Evolutionary conservation across 2,113 vertebrate species (phyloP), one percentile per base, ranked within the genome.

Genomic region (Podocnemis expansa): DNA sequence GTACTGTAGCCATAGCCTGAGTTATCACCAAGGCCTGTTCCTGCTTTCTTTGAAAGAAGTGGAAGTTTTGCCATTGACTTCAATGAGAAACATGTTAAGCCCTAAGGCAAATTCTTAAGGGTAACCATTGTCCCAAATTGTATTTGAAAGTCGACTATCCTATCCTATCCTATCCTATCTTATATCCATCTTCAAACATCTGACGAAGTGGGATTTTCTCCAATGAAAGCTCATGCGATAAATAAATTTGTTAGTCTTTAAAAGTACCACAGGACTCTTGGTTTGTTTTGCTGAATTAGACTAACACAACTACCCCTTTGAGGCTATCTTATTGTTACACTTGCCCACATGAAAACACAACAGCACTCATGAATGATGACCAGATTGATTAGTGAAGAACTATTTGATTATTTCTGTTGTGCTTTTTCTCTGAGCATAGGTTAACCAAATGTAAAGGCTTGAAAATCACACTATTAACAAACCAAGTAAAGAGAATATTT

Each of bases 341-440:
- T 38, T 5, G 41, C 58, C 92, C 82, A 80, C 82, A 43, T 29
- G 80, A 78, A 83, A 82, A 92, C 49, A 84, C 92, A 25, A 41
- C 86, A 89, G 58, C 45, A 83, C 82, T 94, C 83, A 91, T 90
- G 73, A 75, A 47, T 89, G 87, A 95, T 92, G n/a, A n/a, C n/a
- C 94, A 94, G 96, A 96, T 96, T 95, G 96, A 94, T 97, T 96
- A 96, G 87, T 91, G 89, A 96, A 95, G 78, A 92, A 85, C 89
- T 83, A 88, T 92, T 96, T 87, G 94, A 92, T 83, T 96, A 29
- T 92, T 91, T 94, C 93, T 94, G 80, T 55, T 45, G 25, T 34
- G 49, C 31, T 86, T 95, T 95, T 90, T 93, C 83, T 95, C 87
- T 88, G 67, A 94, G 83, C 58, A 29, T 75, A 25, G 25, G 85